Conservation (phyloP, 1,140 invertebrate genomes). For the Drosophila tani region DNA sequence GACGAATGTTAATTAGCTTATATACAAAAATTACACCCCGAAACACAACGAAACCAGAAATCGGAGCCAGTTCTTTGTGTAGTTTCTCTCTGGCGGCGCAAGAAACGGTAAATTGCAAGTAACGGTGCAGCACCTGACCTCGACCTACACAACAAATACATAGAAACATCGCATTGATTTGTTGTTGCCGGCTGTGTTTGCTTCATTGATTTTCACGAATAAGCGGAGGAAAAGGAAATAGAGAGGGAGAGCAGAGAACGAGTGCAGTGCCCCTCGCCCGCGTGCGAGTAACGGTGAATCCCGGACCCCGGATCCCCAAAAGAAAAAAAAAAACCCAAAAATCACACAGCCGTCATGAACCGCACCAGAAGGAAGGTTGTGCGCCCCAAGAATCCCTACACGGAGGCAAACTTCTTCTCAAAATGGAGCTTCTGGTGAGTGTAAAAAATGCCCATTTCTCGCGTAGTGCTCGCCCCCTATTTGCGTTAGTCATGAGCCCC, state of each 20-base stretch:
- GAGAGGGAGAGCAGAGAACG: not conserved
- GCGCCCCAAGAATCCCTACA: slow-evolving; percentile 78
- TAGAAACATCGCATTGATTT: slow-evolving; percentile 20
- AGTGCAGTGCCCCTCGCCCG: slow-evolving; percentile 15
- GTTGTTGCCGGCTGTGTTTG: slow-evolving; percentile 58
- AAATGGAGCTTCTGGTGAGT: slow-evolving; percentile 82
- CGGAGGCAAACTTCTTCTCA: slow-evolving; percentile 74
- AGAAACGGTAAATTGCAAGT: slow-evolving; percentile 60
- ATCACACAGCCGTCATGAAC: slow-evolving; percentile 62
- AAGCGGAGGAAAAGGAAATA: slow-evolving; percentile 3
- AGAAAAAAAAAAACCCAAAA: not conserved
- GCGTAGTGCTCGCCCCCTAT: not conserved
- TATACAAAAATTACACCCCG: not conserved
- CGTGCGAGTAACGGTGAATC: slow-evolving; percentile 49
- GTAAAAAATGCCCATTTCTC: not conserved
- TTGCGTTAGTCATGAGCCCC: slow-evolving; percentile 36
- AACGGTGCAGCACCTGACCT: slow-evolving; percentile 56
- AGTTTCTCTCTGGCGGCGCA: slow-evolving; percentile 7
- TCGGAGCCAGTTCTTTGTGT: slow-evolving; percentile 21
- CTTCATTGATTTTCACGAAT: slow-evolving; percentile 42
- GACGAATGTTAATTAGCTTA: slow-evolving; percentile 37
- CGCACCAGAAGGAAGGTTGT: slow-evolving; percentile 76
- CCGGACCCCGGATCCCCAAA: slow-evolving; percentile 12
- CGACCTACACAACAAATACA: slow-evolving; percentile 49
- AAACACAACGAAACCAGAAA: not conserved